Conservation (phyloP, 2,113 vertebrate species). For the Pandion haliaetus region DNA sequence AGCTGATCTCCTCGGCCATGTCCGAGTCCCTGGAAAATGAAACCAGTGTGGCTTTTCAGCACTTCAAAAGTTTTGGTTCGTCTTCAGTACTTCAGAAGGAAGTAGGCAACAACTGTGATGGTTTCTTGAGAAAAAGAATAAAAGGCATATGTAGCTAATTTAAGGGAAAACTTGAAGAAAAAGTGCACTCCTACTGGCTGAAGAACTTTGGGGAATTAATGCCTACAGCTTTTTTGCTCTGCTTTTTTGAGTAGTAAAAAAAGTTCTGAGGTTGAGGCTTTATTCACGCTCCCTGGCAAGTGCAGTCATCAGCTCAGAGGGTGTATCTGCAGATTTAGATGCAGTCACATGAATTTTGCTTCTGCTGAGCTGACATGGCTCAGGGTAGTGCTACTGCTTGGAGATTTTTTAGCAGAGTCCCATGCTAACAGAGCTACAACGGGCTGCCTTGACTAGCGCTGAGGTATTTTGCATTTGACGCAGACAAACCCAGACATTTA, state of each 20-base stretch:
- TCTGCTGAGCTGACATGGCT: background rate
- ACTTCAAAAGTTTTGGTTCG: background rate
- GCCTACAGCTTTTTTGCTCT: background rate
- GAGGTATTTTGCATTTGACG: background rate
- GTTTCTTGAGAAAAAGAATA: background rate
- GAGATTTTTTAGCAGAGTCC: background rate
- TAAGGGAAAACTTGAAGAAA: background rate
- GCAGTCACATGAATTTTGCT: background rate
- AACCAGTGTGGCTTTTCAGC: background rate
- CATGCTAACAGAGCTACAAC: background rate
- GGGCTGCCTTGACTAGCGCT: background rate
- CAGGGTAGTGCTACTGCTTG: background rate
- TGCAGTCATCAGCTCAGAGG: background rate
- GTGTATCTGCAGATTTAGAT: background rate
- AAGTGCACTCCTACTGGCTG: background rate
- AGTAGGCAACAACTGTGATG: background rate
- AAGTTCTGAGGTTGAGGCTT: background rate
- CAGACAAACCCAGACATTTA: background rate
- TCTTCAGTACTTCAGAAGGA: background rate
- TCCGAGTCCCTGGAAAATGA: background rate
- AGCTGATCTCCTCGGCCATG: background rate
- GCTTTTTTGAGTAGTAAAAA: background rate
- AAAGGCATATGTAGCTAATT: background rate
- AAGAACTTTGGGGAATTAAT: background rate
- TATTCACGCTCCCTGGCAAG: background rate